Conservation (phyloP, 2,797 vertebrate species). For the Pangasius mekongensis region DNA sequence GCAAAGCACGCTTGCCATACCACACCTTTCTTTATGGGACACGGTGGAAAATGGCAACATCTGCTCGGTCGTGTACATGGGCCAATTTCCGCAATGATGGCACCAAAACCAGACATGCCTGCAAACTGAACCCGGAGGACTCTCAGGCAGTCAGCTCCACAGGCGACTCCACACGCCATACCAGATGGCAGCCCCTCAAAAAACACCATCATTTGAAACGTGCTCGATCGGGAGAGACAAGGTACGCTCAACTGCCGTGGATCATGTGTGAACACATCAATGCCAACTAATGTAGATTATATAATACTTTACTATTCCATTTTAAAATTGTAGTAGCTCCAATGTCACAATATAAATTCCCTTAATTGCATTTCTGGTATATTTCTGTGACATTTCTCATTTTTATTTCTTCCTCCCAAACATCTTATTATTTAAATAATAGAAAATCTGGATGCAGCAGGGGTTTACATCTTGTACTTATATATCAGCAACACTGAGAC, state of each 20-base stretch:
- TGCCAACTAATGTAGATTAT: slow-evolving; percentile 41
- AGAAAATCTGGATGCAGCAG: slow-evolving; percentile 3
- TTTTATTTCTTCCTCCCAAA: not conserved
- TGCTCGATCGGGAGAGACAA: slow-evolving; percentile 68
- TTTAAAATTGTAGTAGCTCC: not conserved
- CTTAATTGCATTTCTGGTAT: not conserved
- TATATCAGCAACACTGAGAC: slow-evolving; percentile 19
- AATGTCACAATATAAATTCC: not conserved
- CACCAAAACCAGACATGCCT: slow-evolving; percentile 72
- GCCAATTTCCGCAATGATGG: slow-evolving; percentile 71
- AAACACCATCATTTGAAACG: slow-evolving; percentile 70
- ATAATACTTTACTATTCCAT: not conserved
- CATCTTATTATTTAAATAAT: not conserved
- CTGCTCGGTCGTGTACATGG: slow-evolving; percentile 74
- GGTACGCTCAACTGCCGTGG: slow-evolving; percentile 58
- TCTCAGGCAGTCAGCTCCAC: slow-evolving; percentile 65
- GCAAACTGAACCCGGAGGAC: slow-evolving; percentile 62
- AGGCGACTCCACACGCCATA: slow-evolving; percentile 67
- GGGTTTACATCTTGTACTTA: slow-evolving; percentile 17
- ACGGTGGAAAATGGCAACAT: slow-evolving; percentile 73
- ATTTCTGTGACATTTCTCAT: not conserved
- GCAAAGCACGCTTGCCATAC: slow-evolving; percentile 62
- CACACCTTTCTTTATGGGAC: slow-evolving; percentile 71
- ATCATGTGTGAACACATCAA: slow-evolving; percentile 60
- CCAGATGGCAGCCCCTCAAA: slow-evolving; percentile 75